Evolutionary conservation across 2,797 vertebrate species (phyloP), one percentile per base, ranked within the genome.

Genomic region (Selene dorsalis): DNA sequence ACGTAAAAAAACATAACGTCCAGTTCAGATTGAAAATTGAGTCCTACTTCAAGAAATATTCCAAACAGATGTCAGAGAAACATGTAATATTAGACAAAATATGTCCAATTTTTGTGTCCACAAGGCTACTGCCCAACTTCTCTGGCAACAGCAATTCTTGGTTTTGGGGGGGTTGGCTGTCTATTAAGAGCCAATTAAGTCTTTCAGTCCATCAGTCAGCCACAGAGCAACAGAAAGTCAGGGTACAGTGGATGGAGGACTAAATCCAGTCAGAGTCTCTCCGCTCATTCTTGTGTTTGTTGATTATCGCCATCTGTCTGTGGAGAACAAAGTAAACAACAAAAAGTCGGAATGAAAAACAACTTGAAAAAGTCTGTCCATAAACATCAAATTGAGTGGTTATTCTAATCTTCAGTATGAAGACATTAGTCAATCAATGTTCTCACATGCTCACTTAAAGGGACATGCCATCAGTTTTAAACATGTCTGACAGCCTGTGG

Each of bases 301-400:
- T 81, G 85, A 84, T 82, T 79, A 73, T 9, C 2, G 53, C 62
- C 39, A 5, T 77, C 71, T 60, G 57, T 76, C 91, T 90, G 83
- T 62, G 24, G 50, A 84, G 86, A 84, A 89, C 38, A 91, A 91
- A 89, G 52, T 59, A 89, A 84, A 88, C 28, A 28, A 90, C 22
- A 80, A 64, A 64, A 57, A 68, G 2, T 69, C 61, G 84, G 4
- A 79, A 69, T 3, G 1, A 11, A 47, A 48, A 32, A 60, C 48
- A 69, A 43, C 57, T 74, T 77, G 53, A 69, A 80, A 79, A 75
- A 50, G 38, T 72, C 12, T 63, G 32, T 82, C 28, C 35, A 78
- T 47, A 61, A 61, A 72, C 45, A 68, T 66, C 53, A 58, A 62
- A 80, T 14, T 56, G 3, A 78, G 17, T 61, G 20, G 20, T 62